Evolutionary conservation across 2,113 vertebrate genomes (phyloP), one percentile per base, ranked within the genome.

Genomic region (Gymnocephalus cernua): DNA sequence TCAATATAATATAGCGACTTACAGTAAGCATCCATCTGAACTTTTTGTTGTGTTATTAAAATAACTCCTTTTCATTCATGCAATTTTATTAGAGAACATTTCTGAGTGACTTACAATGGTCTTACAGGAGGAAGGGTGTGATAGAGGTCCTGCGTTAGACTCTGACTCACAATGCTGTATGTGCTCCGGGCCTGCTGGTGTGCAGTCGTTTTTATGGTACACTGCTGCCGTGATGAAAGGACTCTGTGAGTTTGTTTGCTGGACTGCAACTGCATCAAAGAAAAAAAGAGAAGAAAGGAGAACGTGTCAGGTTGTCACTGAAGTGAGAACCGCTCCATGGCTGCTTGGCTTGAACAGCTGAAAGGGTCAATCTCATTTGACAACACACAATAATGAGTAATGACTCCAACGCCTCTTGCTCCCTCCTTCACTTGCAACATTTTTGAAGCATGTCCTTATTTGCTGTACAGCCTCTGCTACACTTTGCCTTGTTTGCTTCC

Each of bases 341-440:
- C 80, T 72, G 86, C 84, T 74, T 54, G 71, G 75, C 66, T 70
- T 27, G 44, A 86, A 86, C 59, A 82, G 86, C 92, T 86, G 90
- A 93, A 90, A 84, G 89, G 89, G 90, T 92, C 91, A 86, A 93
- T 88, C 41, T 83, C 59, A 63, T 82, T 79, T 87, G 93, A 89
- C 90, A 84, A 82, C 80, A 77, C 65, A 72, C 85, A 87, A 89
- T 88, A 91, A 75, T 86, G 89, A 90, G 74, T 86, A 84, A 92
- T 86, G 85, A 83, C 79, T 74, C 54, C 41, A 27, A 57, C 74
- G 67, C 63, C 63, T 70, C 79, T 69, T 83, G 15, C 77, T 51
- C 76, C 61, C 69, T 50, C 23, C 41, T 68, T 74, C 73, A 38
- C 74, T 21, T 6, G 18, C 66, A 59, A 73, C 83, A 67, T 41